Evolutionary conservation across 2,888 invertebrate genomes (phyloP).

Genomic region (Perizoma flavofasciatum): DNA sequence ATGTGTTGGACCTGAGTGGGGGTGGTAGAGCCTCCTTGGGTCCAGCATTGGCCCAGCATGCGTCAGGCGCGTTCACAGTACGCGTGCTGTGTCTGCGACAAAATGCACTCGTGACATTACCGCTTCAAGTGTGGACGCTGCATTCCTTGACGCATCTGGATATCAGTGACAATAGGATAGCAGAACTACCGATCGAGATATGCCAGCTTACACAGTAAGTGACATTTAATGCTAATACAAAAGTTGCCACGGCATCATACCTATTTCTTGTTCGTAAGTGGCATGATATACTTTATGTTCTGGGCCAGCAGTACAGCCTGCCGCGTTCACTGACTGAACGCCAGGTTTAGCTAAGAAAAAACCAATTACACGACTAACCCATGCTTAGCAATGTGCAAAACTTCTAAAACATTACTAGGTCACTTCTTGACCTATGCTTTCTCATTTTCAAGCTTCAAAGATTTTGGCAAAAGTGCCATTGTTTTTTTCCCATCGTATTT

Average conservation of each 20-base stretch:
- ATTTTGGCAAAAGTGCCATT: too few relatives aligned
- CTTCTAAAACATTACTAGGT: too few relatives aligned
- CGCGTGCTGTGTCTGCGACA: slow-evolving; percentile 63
- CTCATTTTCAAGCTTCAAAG: too few relatives aligned
- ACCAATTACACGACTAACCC: too few relatives aligned
- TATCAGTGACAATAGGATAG: slow-evolving; percentile 87
- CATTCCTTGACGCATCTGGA: slow-evolving; percentile 86
- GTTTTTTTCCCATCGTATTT: too few relatives aligned
- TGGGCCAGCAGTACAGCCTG: too few relatives aligned
- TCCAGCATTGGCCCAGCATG: slow-evolving; percentile 65
- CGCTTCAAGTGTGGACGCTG: slow-evolving; percentile 84
- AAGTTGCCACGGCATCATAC: not conserved
- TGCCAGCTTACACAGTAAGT: slow-evolving; percentile 76
- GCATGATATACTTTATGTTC: too few relatives aligned
- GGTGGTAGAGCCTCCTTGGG: slow-evolving; percentile 66
- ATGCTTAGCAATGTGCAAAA: too few relatives aligned
- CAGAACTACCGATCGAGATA: slow-evolving; percentile 86
- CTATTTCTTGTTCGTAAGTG: too few relatives aligned
- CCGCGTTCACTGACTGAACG: too few relatives aligned
- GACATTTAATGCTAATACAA: not conserved
- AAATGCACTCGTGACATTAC: slow-evolving; percentile 85
- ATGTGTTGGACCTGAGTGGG: slow-evolving; percentile 71
- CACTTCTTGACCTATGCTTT: too few relatives aligned
- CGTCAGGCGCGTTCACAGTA: slow-evolving; percentile 64
- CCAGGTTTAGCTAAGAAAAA: too few relatives aligned